A percentile compares a stretch with the other conserved stretches of the same genome.
Evolutionary conservation across 2,113 vertebrate species (phyloP).

Genomic region (Otolemur garnettii): DNA sequence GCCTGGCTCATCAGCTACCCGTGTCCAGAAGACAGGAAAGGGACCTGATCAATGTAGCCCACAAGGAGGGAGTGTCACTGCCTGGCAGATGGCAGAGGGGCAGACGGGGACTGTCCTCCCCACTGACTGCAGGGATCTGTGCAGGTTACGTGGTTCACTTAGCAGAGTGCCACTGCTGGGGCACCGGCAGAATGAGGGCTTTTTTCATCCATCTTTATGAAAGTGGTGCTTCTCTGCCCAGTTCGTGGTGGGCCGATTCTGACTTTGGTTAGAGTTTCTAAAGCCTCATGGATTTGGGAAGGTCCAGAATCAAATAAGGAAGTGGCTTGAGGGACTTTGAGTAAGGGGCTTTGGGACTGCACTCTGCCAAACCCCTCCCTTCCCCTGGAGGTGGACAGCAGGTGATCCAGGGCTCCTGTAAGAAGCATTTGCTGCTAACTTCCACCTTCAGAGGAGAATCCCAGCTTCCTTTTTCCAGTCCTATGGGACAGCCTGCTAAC

Average conservation of each 20-base stretch:
- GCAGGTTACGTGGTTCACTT: neutral
- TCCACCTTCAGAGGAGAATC: neutral
- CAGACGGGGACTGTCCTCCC: too few species aligned
- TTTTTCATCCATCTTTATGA: neutral
- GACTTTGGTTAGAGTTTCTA: neutral
- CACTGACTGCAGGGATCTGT: neutral
- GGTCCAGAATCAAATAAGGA: neutral
- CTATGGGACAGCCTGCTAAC: neutral
- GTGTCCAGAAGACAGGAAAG: neutral
- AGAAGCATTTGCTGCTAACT: neutral
- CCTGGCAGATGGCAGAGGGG: neutral
- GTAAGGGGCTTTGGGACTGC: slow-evolving; percentile 1
- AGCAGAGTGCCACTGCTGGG: neutral
- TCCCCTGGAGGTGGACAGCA: neutral
- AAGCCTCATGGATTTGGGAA: neutral
- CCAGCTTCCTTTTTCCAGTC: neutral
- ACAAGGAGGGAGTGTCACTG: neutral
- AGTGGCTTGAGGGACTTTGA: neutral
- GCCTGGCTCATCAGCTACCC: accelerated
- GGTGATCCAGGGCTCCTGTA: neutral
- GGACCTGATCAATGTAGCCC: neutral
- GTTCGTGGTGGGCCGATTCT: neutral
- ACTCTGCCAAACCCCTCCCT: neutral
- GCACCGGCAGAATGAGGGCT: neutral
- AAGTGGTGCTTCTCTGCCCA: neutral